Conservation (phyloP, 1,140 invertebrate species). For the Drosophila kepulauana region DNA sequence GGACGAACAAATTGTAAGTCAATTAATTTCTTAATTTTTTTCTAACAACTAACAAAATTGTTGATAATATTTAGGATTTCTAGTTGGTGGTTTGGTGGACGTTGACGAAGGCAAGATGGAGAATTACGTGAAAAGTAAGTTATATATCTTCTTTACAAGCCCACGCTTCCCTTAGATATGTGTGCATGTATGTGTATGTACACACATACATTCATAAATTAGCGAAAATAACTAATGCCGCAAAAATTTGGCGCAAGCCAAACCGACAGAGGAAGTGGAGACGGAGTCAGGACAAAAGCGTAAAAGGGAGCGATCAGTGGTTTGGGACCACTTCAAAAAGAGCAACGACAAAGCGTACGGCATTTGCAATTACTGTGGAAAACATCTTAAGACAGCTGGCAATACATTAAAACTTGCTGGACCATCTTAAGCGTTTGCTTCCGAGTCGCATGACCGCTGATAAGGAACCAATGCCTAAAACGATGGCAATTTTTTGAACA, state of each 20-base stretch:
- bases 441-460: neutral
- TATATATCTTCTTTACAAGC: too few relatives aligned
- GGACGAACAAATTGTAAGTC: neutral
- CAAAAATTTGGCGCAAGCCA: neutral
- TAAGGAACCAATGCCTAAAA: constrained; percentile 12
- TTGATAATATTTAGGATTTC: too few relatives aligned
- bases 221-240: neutral
- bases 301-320: constrained; percentile 12
- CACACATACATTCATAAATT: neutral
- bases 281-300: constrained; percentile 11
- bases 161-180: too few relatives aligned
- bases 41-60: too few relatives aligned
- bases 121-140: too few relatives aligned
- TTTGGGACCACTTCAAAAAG: constrained; percentile 22
- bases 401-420: constrained; percentile 15
- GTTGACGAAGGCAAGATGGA: too few relatives aligned
- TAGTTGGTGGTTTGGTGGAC: too few relatives aligned
- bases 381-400: neutral
- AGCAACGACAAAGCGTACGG: neutral
- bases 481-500: constrained; percentile 8
- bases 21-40: too few relatives aligned
- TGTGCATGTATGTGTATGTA: too few relatives aligned
- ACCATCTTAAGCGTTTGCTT: constrained; percentile 6
- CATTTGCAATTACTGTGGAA: constrained; percentile 2
- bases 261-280: neutral